Evolutionary conservation across 2,797 vertebrate genomes (phyloP), one percentile per base, ranked within the genome.

Genomic region (Pterois miles): DNA sequence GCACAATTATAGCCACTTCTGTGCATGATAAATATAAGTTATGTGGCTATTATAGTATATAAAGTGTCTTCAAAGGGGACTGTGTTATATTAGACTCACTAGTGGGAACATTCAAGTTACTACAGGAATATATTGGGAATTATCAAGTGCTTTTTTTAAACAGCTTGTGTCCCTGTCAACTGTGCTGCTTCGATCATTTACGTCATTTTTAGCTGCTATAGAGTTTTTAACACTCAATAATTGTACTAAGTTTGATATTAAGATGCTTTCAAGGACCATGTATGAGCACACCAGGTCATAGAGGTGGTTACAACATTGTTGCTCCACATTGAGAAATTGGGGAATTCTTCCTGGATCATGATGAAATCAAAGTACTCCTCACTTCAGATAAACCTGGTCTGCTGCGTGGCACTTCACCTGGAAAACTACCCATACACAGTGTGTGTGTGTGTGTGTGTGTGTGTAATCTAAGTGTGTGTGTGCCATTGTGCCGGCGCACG

Each of bases 361-460:
- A 7, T 22, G 58, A 67, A 69, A 53, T 78, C 40, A 38, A 20
- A 57, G 52, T 5, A 10, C 36, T 71, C 62, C 36, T 78, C 23
- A 50, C 20, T 29, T 20, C 4, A 60, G 36, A 65, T 57, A 50
- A 52, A 1, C 48, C 31, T 5, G 36, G 18, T 25, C 59, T 36
- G 70, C 71, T 83, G 72, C 23, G 34, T 76, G 65, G 48, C 64
- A 69, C 31, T 63, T 81, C 72, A 86, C 74, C 81, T 83, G 81
- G 83, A 54, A 68, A 82, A 68, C 27, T 23, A 68, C 70, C 65
- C 75, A 62, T 4, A n/a, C n/a, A n/a, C 69, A 63, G 25, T 52
- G 34, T 25, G 46, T 38, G 23, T 29, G 34, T 40, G 10, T 29
- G 22, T 34, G 54, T 36, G 34, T 43, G 69, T 65, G 34, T 53